Conservation (phyloP, 2,888 invertebrate species). For the Phyllotreta cruciferae region DNA sequence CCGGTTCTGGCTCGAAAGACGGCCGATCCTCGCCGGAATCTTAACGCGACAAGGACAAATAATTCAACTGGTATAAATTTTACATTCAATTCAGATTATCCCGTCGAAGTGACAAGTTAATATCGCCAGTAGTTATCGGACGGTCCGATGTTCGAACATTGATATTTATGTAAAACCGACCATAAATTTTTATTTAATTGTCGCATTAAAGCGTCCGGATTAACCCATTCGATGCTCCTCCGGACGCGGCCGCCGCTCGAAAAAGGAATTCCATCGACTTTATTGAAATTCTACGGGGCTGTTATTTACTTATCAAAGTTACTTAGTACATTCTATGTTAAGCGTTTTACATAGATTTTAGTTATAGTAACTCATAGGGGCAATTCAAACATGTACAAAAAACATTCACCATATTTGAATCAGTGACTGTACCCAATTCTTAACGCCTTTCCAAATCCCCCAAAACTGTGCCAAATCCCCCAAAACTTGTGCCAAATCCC, state of each 20-base stretch:
- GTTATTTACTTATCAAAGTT: conserved; percentile 4
- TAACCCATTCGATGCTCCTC: conserved; percentile 13
- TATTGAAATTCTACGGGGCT: conserved; percentile 33
- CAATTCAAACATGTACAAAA: too few species aligned
- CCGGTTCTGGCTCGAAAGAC: too few species aligned
- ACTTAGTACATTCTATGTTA: not conserved
- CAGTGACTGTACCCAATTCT: too few species aligned
- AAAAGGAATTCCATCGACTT: conserved; percentile 31
- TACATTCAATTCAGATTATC: conserved; percentile 53
- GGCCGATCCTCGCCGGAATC: conserved; percentile 2
- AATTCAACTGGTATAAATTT: conserved; percentile 54
- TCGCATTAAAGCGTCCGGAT: conserved; percentile 43
- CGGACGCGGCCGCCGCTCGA: conserved; percentile 28
- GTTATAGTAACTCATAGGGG: too few species aligned
- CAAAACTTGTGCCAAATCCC: too few species aligned
- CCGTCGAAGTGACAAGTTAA: conserved; percentile 53
- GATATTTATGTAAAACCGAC: conserved; percentile 53
- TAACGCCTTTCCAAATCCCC: too few species aligned
- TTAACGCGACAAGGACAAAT: conserved; percentile 53
- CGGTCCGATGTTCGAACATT: conserved; percentile 47
- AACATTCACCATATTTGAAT: too few species aligned
- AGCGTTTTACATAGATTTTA: not conserved
- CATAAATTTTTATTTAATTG: conserved; percentile 55
- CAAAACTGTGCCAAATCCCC: too few species aligned
- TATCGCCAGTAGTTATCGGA: conserved; percentile 51